Conservation (phyloP, 2,888 invertebrate genomes). For the Lasioglossum marginatum region DNA sequence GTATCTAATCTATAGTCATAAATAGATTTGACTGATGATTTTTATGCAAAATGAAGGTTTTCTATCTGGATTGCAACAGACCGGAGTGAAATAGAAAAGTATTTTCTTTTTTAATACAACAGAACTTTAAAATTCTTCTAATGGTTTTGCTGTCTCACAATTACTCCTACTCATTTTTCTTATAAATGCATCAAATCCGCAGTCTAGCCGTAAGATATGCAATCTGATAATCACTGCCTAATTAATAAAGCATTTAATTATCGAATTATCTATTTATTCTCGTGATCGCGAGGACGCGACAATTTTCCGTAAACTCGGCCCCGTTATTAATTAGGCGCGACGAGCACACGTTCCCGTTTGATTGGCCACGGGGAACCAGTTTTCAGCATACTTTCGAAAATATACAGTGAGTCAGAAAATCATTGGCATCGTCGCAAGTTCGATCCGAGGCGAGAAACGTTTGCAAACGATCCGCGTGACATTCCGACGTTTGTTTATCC, state of each 20-base stretch:
- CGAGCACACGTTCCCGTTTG: background rate
- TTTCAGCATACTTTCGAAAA: constrained; percentile 18
- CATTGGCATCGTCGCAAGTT: constrained; percentile 1
- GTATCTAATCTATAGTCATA: too few species aligned
- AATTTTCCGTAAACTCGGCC: background rate
- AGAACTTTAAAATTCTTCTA: too few species aligned
- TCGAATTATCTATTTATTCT: too few species aligned
- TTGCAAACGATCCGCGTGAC: background rate
- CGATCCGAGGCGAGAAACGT: background rate
- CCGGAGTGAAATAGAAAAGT: too few species aligned
- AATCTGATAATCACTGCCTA: background rate
- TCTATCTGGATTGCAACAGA: too few species aligned
- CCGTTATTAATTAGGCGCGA: background rate
- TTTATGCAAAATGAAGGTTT: too few species aligned
- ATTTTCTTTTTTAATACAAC: too few species aligned
- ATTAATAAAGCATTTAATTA: background rate
- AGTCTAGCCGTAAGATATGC: background rate
- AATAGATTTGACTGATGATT: too few species aligned
- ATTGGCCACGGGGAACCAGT: background rate
- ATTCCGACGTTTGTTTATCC: background rate
- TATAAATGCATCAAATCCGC: too few species aligned
- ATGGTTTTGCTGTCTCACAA: too few species aligned
- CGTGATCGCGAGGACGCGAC: too few species aligned
- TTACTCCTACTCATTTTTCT: too few species aligned
- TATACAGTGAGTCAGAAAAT: constrained; percentile 15